Conservation (phyloP, 2,888 invertebrate species). For the Tachina lurida region DNA sequence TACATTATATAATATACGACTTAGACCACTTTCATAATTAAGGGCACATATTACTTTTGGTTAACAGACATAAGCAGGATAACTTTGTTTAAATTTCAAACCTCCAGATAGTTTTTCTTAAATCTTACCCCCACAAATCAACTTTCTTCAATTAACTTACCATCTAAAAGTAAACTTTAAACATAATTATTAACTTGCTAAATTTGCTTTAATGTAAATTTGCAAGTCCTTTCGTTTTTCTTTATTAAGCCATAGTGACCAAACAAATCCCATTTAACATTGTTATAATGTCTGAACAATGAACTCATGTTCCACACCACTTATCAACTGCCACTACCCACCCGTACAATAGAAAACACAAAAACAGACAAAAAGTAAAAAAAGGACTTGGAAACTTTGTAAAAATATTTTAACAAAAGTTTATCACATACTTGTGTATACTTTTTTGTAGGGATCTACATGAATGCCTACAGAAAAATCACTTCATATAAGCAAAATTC, state of each 20-base stretch:
- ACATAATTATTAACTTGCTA: constrained; percentile 39
- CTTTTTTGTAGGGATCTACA: constrained; percentile 57
- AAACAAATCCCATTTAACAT: constrained; percentile 62
- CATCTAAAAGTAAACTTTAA: background rate
- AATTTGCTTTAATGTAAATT: constrained; percentile 38
- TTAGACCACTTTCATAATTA: too few species aligned
- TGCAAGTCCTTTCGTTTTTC: constrained; percentile 15
- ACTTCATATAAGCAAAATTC: constrained; percentile 49
- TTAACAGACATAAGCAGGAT: too few species aligned
- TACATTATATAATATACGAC: too few species aligned
- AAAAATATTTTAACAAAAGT: constrained; percentile 70
- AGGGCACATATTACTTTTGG: too few species aligned
- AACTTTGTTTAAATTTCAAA: too few species aligned
- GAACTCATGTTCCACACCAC: constrained; percentile 59
- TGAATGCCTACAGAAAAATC: constrained; percentile 69
- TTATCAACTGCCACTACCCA: constrained; percentile 43
- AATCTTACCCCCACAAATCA: background rate
- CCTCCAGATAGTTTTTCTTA: too few species aligned
- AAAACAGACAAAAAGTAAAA: constrained; percentile 31
- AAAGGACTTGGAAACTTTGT: constrained; percentile 64
- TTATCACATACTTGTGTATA: constrained; percentile 62
- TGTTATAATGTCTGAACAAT: constrained; percentile 70
- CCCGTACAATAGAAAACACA: constrained; percentile 46
- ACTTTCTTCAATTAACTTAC: background rate
- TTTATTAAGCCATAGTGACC: constrained; percentile 58